These are phyloP conservation scores for Tenodera sinensis DNA, from an alignment of 2,888 invertebrate species.

Conservation along the genomic window DNA sequence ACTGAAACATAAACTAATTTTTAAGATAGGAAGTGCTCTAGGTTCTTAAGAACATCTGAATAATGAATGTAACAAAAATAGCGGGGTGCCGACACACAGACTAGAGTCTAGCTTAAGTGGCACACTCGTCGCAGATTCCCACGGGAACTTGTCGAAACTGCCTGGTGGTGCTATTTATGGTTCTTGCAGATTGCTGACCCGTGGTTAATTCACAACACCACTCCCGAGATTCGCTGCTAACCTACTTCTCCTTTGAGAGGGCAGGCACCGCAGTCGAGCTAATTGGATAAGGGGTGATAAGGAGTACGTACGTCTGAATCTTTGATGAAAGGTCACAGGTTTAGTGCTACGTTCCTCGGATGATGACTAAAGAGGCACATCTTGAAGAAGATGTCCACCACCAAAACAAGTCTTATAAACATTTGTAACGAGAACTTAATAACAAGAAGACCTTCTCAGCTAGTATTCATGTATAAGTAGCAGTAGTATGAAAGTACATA, in stretches of 20 bases:
- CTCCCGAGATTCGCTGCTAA: neutral
- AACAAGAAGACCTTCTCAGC: too few relatives aligned
- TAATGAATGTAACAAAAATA: neutral
- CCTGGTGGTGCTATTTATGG: neutral
- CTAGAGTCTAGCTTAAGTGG: neutral
- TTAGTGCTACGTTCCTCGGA: neutral
- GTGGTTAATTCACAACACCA: neutral
- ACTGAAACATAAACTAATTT: neutral
- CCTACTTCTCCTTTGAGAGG: neutral
- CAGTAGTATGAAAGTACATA: too few relatives aligned
- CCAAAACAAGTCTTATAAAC: too few relatives aligned
- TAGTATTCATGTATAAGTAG: too few relatives aligned
- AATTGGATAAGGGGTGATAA: neutral
- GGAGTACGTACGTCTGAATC: neutral
- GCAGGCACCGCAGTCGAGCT: neutral
- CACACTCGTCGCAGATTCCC: neutral
- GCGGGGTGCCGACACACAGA: neutral
- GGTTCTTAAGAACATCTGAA: neutral
- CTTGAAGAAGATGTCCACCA: too few relatives aligned
- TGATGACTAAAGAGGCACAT: neutral
- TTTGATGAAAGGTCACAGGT: neutral
- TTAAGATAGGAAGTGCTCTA: neutral
- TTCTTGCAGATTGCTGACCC: neutral
- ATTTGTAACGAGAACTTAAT: too few relatives aligned
- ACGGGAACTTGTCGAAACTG: neutral